Evolutionary conservation across 2,888 invertebrate genomes (phyloP).

Genomic region (Alcis repandata): DNA sequence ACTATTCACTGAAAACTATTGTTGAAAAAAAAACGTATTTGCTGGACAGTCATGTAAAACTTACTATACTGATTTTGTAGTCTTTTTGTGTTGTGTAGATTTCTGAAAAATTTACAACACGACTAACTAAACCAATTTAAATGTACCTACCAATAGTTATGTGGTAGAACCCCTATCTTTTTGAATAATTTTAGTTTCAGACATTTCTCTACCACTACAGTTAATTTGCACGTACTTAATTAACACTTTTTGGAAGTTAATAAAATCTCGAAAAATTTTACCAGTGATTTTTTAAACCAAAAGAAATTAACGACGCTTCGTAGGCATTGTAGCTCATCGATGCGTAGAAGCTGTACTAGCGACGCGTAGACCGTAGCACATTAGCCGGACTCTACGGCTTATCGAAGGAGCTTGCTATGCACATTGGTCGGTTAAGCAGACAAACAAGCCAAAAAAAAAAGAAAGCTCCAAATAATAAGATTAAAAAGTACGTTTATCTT

Average conservation of each 20-base stretch:
- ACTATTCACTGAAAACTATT: constrained; percentile 30
- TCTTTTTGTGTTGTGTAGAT: background rate
- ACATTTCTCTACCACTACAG: background rate
- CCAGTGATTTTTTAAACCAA: constrained; percentile 5
- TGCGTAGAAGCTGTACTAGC: constrained; percentile 20
- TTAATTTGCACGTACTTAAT: background rate
- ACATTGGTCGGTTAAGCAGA: background rate
- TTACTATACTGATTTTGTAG: no score
- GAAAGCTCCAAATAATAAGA: no score
- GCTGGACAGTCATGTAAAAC: no score
- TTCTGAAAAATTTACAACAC: constrained; percentile 15
- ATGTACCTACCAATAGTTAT: background rate
- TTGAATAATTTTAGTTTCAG: no score
- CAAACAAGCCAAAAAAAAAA: background rate
- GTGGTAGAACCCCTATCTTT: background rate
- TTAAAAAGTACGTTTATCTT: no score
- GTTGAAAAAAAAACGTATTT: constrained; percentile 9
- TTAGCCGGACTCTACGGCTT: background rate
- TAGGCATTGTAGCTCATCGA: constrained; percentile 18
- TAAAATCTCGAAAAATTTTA: no score
- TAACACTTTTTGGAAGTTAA: background rate
- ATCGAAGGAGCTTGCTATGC: background rate
- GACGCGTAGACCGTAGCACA: constrained; percentile 16
- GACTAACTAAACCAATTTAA: background rate
- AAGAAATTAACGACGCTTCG: constrained; percentile 31